These are phyloP conservation scores for Coracias cyanogaster DNA, from an alignment of 2,797 vertebrate genomes.

Conservation along the genomic window DNA sequence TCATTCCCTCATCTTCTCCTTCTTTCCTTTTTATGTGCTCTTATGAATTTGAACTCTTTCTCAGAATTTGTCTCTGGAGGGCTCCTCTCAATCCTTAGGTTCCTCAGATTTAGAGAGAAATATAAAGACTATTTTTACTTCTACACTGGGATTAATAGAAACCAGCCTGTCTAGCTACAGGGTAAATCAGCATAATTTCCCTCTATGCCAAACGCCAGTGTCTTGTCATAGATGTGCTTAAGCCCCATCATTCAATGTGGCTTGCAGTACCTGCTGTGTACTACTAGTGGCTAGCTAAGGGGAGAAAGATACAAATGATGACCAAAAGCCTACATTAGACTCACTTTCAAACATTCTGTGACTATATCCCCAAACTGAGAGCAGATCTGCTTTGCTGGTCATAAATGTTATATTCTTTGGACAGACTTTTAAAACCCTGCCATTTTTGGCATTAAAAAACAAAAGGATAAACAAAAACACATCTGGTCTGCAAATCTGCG, in stretches of 20 bases:
- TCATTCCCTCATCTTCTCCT: background rate
- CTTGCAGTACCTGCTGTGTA: background rate
- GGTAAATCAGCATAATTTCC: slow-evolving; percentile 61
- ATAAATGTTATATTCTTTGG: background rate
- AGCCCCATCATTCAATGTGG: background rate
- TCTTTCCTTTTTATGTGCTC: slow-evolving; percentile 23
- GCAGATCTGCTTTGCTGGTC: slow-evolving; percentile 26
- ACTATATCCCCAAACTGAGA: background rate
- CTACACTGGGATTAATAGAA: slow-evolving; percentile 56
- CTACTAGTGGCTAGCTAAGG: background rate
- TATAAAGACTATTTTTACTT: slow-evolving; percentile 56
- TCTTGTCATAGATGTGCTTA: background rate
- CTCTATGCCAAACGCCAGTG: background rate
- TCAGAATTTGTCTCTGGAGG: slow-evolving; percentile 57
- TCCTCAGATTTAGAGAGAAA: slow-evolving; percentile 40
- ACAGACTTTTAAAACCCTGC: slow-evolving; percentile 10
- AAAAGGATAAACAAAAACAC: slow-evolving; percentile 56
- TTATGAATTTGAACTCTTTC: slow-evolving; percentile 46
- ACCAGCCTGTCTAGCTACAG: slow-evolving; percentile 14
- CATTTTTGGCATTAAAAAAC: slow-evolving; percentile 47
- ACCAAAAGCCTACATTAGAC: background rate
- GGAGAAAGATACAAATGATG: background rate
- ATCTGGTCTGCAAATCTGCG: slow-evolving; percentile 66
- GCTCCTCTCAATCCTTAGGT: slow-evolving; percentile 11
- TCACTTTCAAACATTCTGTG: background rate